Base-by-base conservation (phyloP, 2,888 invertebrate species). In the Nezara viridula region DNA sequence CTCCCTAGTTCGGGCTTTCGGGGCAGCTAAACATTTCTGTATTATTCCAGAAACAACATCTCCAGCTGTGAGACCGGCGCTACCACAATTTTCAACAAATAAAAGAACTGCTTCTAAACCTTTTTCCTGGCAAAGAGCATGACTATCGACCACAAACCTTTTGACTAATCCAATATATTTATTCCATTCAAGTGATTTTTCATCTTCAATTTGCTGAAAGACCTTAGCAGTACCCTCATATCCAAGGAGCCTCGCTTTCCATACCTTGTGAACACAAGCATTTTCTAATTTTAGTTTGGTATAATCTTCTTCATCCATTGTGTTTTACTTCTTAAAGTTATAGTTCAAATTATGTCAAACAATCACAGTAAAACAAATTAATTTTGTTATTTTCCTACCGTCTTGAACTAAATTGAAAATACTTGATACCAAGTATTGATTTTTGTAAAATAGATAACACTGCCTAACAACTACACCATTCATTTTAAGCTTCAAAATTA, bases 121-220 rank as follows among this genome's bases (percentile, higher is more conserved):
- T 94, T 97, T 98, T 92, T 99, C 99, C 92, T 98, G 98, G 2
- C 98, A 98, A 90, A 97, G 95, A 32, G 96, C 98, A 96, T 99
- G 98, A 92, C 96, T 97, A 92, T 99, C 99, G 0, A 95, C 94
- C 0, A 98, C 98, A 95, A 99, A 98, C 93, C 98, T 98, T 93
- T 98, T 98, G 60, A 99, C 95, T 85, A 98, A 94, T 16, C 97
- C 97, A 21, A 97, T 93, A 93, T 96, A 99, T 93, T 98, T 98
- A 91, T 95, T 96, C 95, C 98, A 99, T 92, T 98, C 98, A 0
- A 97, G 96, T 66, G 98, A 97, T 92, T 98, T 98, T 92, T 98
- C 98, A 93, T 98, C 98, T 92, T 96, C 96, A 91, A 97, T 96
- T 92, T 96, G 96, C 91, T 96, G 95, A 93, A 99, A 98, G 27